phyloP scores from a whole-genome alignment of 2,888 invertebrate species.

The Merodon equestris region DNA sequence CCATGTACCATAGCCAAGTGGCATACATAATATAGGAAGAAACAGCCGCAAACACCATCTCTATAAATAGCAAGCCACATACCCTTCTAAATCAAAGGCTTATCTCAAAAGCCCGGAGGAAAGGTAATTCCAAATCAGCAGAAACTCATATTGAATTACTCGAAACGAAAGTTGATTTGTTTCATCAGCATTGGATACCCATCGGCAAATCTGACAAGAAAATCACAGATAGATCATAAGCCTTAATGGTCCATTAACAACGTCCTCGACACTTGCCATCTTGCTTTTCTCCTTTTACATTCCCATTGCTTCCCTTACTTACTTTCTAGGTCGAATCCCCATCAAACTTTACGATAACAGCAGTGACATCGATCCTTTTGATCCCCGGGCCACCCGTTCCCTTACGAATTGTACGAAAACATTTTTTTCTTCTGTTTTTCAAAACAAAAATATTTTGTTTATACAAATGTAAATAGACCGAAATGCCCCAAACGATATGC shows the following conservation, averaged over 20 bases:
- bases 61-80: too few species aligned
- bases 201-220: not conserved
- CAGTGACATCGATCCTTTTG: constrained; percentile 23
- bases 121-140: too few species aligned
- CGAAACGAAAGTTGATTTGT: too few species aligned
- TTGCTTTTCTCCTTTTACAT: constrained; percentile 3
- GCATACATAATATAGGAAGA: too few species aligned
- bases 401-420: constrained; percentile 36
- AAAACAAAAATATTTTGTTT: constrained; percentile 46
- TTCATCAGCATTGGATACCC: too few species aligned
- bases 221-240: constrained; percentile 28
- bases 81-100: too few species aligned
- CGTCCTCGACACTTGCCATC: constrained; percentile 11
- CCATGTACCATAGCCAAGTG: too few species aligned
- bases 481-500: not conserved
- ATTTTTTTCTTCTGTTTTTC: constrained; percentile 34
- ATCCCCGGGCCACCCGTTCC: not conserved
- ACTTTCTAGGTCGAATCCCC: constrained; percentile 42
- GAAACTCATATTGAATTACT: too few species aligned
- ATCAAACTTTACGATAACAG: constrained; percentile 53
- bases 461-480: constrained; percentile 19
- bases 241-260: constrained; percentile 32
- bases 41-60: too few species aligned
- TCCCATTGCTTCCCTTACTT: constrained; percentile 22
- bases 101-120: too few species aligned